Evolutionary conservation across 2,888 invertebrate species (phyloP).

Genomic region (Muscina levida): DNA sequence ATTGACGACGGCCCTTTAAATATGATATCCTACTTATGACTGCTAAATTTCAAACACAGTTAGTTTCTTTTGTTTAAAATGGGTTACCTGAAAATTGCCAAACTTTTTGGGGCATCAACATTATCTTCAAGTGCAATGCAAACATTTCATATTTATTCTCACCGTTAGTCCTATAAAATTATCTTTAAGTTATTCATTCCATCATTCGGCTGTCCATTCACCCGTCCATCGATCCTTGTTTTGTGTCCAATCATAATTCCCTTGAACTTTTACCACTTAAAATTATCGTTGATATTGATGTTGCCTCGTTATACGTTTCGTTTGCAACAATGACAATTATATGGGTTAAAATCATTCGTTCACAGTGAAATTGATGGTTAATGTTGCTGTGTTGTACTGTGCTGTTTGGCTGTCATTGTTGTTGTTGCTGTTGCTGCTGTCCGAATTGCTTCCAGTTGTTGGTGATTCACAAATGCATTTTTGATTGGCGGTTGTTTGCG

Average conservation of each 20-base stretch:
- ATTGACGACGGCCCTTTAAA: too few species aligned
- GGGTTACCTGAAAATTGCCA: too few species aligned
- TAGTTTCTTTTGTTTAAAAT: too few species aligned
- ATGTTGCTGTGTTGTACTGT: constrained; percentile 27
- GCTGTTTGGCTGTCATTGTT: too few species aligned
- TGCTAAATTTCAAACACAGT: too few species aligned
- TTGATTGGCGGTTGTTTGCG: constrained; percentile 54
- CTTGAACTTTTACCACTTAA: constrained; percentile 57
- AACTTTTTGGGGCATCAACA: not conserved
- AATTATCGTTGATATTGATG: constrained; percentile 54
- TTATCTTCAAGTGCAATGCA: not conserved
- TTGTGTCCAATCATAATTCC: constrained; percentile 59
- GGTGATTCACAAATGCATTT: constrained; percentile 60
- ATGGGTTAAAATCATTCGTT: constrained; percentile 40
- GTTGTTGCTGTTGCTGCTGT: constrained; percentile 24
- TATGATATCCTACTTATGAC: too few species aligned
- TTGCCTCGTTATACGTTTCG: constrained; percentile 29
- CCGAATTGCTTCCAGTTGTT: constrained; percentile 10
- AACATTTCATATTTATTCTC: not conserved
- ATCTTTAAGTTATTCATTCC: not conserved
- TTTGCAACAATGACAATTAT: constrained; percentile 63
- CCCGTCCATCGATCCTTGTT: constrained; percentile 43
- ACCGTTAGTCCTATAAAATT: constrained; percentile 8
- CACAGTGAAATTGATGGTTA: constrained; percentile 16
- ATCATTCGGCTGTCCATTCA: not conserved